A percentile compares a stretch with the other conserved stretches of the same genome.
Conservation (phyloP, 1,140 invertebrate species). For the Heliconius eleuchia region DNA sequence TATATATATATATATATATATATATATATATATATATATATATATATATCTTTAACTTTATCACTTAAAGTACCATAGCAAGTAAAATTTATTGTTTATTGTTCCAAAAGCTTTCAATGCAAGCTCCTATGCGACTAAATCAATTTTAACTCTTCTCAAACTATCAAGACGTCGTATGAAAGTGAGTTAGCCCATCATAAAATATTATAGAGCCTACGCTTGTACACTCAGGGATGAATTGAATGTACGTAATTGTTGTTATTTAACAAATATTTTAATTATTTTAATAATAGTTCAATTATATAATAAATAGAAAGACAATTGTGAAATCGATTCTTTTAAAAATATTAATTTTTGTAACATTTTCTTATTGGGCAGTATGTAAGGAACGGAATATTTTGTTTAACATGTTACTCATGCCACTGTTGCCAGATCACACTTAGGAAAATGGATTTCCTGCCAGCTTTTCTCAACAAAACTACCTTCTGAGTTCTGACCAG, state of each 20-base stretch:
- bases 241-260: not conserved
- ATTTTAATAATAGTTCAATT: too few species aligned
- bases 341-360: too few species aligned
- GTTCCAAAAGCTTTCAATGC: slow-evolving; percentile 10
- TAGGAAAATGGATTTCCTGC: too few species aligned
- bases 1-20: not conserved
- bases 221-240: not conserved
- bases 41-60: not conserved
- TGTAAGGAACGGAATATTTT: too few species aligned
- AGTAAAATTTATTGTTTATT: not conserved
- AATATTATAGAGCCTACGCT: slow-evolving; percentile 2
- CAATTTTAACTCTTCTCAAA: slow-evolving; percentile 15
- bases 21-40: not conserved
- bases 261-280: too few species aligned
- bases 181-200: slow-evolving; percentile 9
- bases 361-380: too few species aligned
- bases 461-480: too few species aligned
- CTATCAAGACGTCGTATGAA: not conserved
- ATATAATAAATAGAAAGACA: too few species aligned
- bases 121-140: slow-evolving; percentile 4
- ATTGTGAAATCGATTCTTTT: too few species aligned
- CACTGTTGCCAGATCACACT: too few species aligned
- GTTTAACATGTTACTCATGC: too few species aligned
- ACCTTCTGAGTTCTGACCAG: too few species aligned
- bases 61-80: not conserved